These are phyloP conservation scores for Cephalopholis sonnerati DNA, from an alignment of 2,113 vertebrate genomes.

Conservation along the genomic window DNA sequence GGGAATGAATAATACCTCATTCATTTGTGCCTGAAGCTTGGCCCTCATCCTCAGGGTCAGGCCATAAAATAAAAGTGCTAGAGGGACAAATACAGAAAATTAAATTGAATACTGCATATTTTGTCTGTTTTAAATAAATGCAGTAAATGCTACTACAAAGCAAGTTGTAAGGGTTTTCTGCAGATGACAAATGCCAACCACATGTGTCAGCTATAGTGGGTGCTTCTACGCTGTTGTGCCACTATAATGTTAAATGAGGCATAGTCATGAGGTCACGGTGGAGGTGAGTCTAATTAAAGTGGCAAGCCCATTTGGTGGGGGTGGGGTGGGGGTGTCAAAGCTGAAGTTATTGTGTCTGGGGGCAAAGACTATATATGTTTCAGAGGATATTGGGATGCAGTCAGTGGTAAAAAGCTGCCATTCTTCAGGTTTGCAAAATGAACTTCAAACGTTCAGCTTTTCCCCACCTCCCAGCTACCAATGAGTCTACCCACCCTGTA, in stretches of 20 bases:
- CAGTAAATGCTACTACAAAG: background rate
- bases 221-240: constrained; percentile 18
- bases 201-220: background rate
- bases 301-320: constrained; percentile 41
- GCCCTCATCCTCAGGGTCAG: constrained; percentile 74
- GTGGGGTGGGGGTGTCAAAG: constrained; percentile 36
- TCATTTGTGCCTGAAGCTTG: constrained; percentile 77
- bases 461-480: too few species aligned
- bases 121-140: constrained; percentile 39
- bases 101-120: constrained; percentile 43
- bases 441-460: too few species aligned
- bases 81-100: constrained; percentile 38
- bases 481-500: constrained; percentile 90
- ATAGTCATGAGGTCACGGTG: constrained; percentile 58
- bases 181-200: constrained; percentile 18
- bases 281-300: constrained; percentile 75
- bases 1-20: constrained; percentile 85
- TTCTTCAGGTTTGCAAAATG: background rate
- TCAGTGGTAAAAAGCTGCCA: background rate
- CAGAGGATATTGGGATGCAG: constrained; percentile 1
- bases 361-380: background rate
- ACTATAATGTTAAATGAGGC: constrained; percentile 68
- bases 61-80: constrained; percentile 72
- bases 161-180: constrained; percentile 4
- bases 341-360: constrained; percentile 42